Base-by-base conservation (phyloP, 2,113 vertebrate genomes). In the Nerophis ophidion region DNA sequence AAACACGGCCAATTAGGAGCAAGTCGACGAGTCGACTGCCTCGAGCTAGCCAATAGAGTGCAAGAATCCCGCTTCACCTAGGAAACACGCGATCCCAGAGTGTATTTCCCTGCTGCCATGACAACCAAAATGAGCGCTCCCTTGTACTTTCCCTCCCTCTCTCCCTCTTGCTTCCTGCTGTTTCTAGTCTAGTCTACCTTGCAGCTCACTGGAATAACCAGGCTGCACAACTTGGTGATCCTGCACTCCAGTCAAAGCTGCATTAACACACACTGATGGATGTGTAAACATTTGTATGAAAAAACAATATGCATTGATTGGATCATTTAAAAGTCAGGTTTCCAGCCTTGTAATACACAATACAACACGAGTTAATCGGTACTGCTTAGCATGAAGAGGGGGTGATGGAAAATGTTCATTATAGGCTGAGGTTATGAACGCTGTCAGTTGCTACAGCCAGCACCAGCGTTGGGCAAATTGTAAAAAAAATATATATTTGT, bases 101-200 rank as follows among this genome's bases (percentile, higher is more conserved):
- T 81, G 86, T 80, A 81, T 85, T 86, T 86, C 75, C 74, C 75
- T 88, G 84, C 84, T 88, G 79, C 83, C 84, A 86, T 88, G 83
- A 85, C 86, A 84, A 88, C 83, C 66, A 50, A 74, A 42, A 81
- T 71, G 77, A 84, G 77, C 76, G 75, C 81, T 84, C 77, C 79
- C 81, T 74, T 17, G 62, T 75, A 63, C 67, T 61, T 36, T 5
- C 71, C 71, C 48, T 63, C 48, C 38, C 50, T 59, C 63, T 74
- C 57, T 36, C 60, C 10, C 68, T 50, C 69, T 26, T 54, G 45
- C 44, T 63, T 63, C 65, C 40, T 48, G 8, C 26, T 48, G 40
- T 73, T 76, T 82, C 75, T 61, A 74, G 79, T 57, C 75, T 26
- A 60, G 65, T 66, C 75, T 84, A 80, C 75, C 82, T 79, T 61